These are phyloP conservation scores for Apogon talboti DNA, from an alignment of 2,797 vertebrate species.

Conservation along the genomic window DNA sequence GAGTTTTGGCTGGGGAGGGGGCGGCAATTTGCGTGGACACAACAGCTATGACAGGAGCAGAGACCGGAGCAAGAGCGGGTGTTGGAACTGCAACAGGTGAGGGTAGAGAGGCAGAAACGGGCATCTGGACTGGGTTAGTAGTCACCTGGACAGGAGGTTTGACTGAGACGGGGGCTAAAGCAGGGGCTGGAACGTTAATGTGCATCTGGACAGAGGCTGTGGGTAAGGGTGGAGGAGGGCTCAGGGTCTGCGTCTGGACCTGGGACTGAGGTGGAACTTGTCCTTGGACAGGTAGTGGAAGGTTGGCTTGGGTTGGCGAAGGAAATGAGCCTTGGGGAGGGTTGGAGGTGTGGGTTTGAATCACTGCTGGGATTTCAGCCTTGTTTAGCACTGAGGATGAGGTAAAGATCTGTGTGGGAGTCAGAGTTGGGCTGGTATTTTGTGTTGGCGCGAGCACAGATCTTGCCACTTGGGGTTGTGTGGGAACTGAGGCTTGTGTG, in stretches of 20 bases:
- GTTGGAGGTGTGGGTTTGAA: constrained; percentile 34
- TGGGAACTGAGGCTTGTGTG: constrained; percentile 14
- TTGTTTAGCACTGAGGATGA: constrained; percentile 8
- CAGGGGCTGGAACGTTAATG: constrained; percentile 16
- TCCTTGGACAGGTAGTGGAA: constrained; percentile 15
- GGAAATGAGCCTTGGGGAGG: constrained; percentile 2
- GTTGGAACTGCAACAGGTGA: constrained; percentile 60
- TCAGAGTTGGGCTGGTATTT: constrained; percentile 12
- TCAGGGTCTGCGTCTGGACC: constrained; percentile 36
- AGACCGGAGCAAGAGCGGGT: constrained; percentile 60
- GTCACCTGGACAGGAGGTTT: constrained; percentile 19
- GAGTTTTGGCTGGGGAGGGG: constrained; percentile 56
- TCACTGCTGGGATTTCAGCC: constrained; percentile 13
- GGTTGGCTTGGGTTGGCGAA: constrained; percentile 28
- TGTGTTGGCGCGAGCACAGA: constrained; percentile 25
- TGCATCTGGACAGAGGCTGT: constrained; percentile 47
- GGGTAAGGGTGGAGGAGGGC: constrained; percentile 15
- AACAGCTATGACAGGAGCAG: constrained; percentile 60
- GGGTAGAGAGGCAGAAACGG: constrained; percentile 54
- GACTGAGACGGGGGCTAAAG: constrained; percentile 27
- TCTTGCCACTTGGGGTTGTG: constrained; percentile 34
- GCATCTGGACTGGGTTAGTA: constrained; percentile 22
- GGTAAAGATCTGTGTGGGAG: constrained; percentile 37
- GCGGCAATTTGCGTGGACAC: constrained; percentile 59
- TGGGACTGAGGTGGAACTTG: constrained; percentile 46